Evolutionary conservation across 2,797 vertebrate species (phyloP), one percentile per base, ranked within the genome.

Genomic region (Falco biarmicus): DNA sequence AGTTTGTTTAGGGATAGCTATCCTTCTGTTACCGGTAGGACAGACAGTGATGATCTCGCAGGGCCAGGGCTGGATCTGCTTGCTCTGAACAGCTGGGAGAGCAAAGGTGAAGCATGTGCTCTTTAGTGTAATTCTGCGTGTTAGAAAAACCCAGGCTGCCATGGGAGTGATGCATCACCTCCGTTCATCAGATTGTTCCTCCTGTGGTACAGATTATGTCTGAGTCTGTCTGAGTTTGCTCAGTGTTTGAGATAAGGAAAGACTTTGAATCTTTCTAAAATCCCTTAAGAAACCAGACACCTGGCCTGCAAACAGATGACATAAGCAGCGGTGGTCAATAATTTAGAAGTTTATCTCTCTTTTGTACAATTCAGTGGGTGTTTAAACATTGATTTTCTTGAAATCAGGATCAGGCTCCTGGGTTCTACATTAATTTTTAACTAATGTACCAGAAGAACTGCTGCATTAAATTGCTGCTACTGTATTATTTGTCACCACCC

Each of bases 271-370:
- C 91, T 87, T 95, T 96, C 43, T 90, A 89, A 96, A 92, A 79
- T 81, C 82, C 87, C 96, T 93, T 95, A 96, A 97, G 98, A 97
- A 98, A 96, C 79, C 84, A 97, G 94, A 97, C 96, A 98, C 96
- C 97, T 97, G 97, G 96, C 94, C 79, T 92, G 84, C 82, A 97
- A 97, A 97, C 74, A 87, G 51, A 84, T 93, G 96, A 95, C 84
- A 93, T 86, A 93, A 96, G 89, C 51, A 43, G 61, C 65, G 81
- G 59, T 61, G 73, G 84, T 96, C 78, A 95, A 93, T 97, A 93
- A 96, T 91, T 87, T 78, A 82, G 89, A 95, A 64, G 76, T 82
- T 95, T 96, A 82, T 95, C 75, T 81, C 84, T 80, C 78, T 66
- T 71, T 85, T 41, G 25, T 73, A 93, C 80, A 79, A 93, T 86